Evolutionary conservation across 2,888 invertebrate genomes (phyloP).

Genomic region (Orthosia gracilis): DNA sequence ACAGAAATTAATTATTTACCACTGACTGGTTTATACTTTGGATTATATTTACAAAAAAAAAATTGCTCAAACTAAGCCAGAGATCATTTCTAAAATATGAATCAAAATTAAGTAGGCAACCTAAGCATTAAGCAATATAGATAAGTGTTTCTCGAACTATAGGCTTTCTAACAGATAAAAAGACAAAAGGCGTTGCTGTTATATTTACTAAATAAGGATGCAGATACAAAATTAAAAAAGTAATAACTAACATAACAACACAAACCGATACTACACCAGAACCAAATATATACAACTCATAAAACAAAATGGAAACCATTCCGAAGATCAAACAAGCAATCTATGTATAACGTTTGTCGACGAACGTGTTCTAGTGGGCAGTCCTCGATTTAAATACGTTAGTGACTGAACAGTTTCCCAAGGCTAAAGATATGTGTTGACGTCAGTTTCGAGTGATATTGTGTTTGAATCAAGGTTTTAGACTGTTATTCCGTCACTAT

Average conservation of each 20-base stretch:
- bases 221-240: not conserved
- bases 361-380: conserved; percentile 79
- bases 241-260: not conserved
- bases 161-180: not conserved
- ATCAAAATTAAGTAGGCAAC: no score
- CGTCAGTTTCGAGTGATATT: conserved; percentile 44
- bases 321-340: conserved; percentile 52
- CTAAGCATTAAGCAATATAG: no score
- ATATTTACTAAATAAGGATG: not conserved
- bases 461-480: conserved; percentile 18
- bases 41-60: no score
- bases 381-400: conserved; percentile 55
- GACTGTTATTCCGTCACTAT: conserved; percentile 13
- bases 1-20: no score
- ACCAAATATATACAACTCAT: not conserved
- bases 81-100: no score
- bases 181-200: not conserved
- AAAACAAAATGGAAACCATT: conserved; percentile 1
- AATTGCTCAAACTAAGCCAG: no score
- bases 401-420: conserved; percentile 47
- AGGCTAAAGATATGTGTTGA: conserved; percentile 52
- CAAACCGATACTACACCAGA: not conserved
- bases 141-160: no score
- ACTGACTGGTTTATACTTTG: no score
- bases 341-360: conserved; percentile 60